These are phyloP conservation scores for Thecocarcelia acutangulata DNA, from an alignment of 2,888 invertebrate genomes.

Conservation along the genomic window DNA sequence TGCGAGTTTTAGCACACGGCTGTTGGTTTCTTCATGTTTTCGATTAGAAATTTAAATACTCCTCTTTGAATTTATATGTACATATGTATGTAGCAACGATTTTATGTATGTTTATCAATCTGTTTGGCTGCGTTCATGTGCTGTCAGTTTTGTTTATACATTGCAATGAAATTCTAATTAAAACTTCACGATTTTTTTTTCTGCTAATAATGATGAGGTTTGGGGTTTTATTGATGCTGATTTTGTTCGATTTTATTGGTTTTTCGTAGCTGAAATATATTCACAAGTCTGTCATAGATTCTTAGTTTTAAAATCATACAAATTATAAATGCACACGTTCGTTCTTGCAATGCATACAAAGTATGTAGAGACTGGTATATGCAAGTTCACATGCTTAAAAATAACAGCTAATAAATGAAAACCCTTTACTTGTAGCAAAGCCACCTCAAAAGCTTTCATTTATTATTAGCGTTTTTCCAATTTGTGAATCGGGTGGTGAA, in stretches of 20 bases:
- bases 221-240: constrained; percentile 11
- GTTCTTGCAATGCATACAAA: too few species aligned
- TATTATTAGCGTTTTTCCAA: not conserved
- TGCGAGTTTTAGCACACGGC: too few species aligned
- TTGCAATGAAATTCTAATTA: constrained; percentile 66
- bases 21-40: too few species aligned
- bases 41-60: too few species aligned
- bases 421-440: not conserved
- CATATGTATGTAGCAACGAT: too few species aligned
- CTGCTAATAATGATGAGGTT: constrained; percentile 38
- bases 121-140: not conserved
- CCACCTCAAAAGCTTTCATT: not conserved
- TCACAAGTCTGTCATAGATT: too few species aligned
- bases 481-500: not conserved
- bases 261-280: not conserved
- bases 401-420: not conserved
- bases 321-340: too few species aligned
- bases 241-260: constrained; percentile 23
- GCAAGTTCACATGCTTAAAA: not conserved
- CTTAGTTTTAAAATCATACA: too few species aligned
- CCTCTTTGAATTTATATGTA: too few species aligned
- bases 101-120: not conserved
- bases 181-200: constrained; percentile 56
- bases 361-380: too few species aligned
- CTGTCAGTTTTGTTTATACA: constrained; percentile 42